Base-by-base conservation (phyloP, 2,888 invertebrate species). In the Miltochrista miniata region DNA sequence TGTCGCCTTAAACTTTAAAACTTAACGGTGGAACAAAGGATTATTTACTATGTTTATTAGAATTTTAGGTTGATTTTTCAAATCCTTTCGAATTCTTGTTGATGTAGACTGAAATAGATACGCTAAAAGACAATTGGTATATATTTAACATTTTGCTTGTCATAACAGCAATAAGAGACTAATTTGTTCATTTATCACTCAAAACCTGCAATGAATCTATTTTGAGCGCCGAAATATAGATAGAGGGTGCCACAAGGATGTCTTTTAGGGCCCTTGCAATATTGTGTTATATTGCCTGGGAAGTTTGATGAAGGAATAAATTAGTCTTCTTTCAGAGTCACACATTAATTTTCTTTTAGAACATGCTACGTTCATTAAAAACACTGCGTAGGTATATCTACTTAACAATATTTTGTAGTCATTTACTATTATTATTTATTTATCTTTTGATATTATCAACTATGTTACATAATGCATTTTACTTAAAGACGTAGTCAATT, bases 1-100 rank as follows among this genome's bases (percentile, higher is more conserved):
- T 68, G 59, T 47, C 33, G 35, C 44, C 36, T 35, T 69, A 65
- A 69, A 63, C 59, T 59, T 69, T 69, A 65, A 65, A 62, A 68
- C 50, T 68, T 68, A 59, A 53, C 64, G 59, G 52, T 40, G 42
- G 43, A 47, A 4, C 11, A 41, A 55, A 55, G 59, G 45, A 56
- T 47, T 53, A 54, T 11, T 48, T 59, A 55, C 48, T 50, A 61
- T 59, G 49, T 50, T 2, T 35, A 42, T 55, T 61, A 48, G 54
- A 65, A 54, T 50, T 50, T 15, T 61, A 56, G 53, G 29, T 45
- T 46, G 48, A 59, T 45, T 57, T n/a, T 53, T 58, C 43, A 48
- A 39, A 64, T 35, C 39, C 10, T 41, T 15, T 66, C 37, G 31
- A 42, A 18, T 59, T 18, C 30, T 8, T 55, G 18, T 24, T 24